Conservation (phyloP, 2,797 vertebrate genomes). For the Diplodus puntazzo region DNA sequence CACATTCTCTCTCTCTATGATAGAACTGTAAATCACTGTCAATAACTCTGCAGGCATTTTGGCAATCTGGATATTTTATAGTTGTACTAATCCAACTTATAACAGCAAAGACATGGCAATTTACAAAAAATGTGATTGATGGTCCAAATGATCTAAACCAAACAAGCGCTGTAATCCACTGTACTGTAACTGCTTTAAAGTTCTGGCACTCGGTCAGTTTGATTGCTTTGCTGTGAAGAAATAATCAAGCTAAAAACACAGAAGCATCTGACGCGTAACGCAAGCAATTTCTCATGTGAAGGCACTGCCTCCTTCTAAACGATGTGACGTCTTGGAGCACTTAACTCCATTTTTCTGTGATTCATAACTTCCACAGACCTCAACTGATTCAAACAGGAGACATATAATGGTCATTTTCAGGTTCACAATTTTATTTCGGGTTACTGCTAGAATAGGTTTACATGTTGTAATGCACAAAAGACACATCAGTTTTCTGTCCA, state of each 20-base stretch:
- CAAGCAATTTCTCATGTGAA: neutral
- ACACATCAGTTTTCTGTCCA: too few species aligned
- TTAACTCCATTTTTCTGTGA: neutral
- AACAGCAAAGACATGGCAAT: slow-evolving; percentile 54
- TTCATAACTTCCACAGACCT: neutral
- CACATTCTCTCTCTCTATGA: neutral
- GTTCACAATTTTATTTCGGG: too few species aligned
- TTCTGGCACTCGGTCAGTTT: slow-evolving; percentile 46
- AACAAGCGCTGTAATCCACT: slow-evolving; percentile 46
- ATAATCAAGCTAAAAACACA: slow-evolving; percentile 56
- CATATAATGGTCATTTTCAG: too few species aligned
- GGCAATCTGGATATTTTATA: slow-evolving; percentile 79
- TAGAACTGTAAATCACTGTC: slow-evolving; percentile 66
- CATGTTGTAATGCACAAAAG: too few species aligned
- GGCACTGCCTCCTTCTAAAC: neutral
- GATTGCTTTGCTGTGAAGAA: slow-evolving; percentile 45
- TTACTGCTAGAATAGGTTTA: too few species aligned
- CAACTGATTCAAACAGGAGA: slow-evolving; percentile 1
- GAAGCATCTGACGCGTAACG: slow-evolving; percentile 36
- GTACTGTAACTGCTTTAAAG: slow-evolving; percentile 35
- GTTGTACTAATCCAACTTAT: slow-evolving; percentile 75
- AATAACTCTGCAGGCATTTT: slow-evolving; percentile 92
- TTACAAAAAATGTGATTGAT: slow-evolving; percentile 64
- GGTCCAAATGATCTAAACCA: slow-evolving; percentile 61
- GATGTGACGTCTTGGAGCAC: neutral